Percentiles rank a stretch among this genome's conserved stretches.
Conservation (phyloP, 2,888 invertebrate genomes). For the Euclidia mi region DNA sequence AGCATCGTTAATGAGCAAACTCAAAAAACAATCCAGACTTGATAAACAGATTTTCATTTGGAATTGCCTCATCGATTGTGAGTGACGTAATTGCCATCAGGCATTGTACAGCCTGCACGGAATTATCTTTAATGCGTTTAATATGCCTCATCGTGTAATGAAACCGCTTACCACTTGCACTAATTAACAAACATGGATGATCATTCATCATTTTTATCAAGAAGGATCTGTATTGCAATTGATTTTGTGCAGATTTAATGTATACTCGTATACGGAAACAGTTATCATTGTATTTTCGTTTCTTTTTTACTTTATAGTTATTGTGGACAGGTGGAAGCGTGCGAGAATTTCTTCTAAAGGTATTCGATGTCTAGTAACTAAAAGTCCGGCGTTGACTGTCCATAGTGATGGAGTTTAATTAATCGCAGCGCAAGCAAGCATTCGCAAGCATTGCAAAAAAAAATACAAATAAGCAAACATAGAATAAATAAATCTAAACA, state of each 20-base stretch:
- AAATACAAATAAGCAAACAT: no score
- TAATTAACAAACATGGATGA: slow-evolving; percentile 19
- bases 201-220: slow-evolving; percentile 4
- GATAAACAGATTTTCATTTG: slow-evolving; percentile 21
- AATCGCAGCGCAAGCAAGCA: no score
- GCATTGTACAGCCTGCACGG: slow-evolving; percentile 4
- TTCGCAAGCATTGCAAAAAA: no score
- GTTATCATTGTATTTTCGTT: not conserved
- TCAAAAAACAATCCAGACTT: slow-evolving; percentile 18
- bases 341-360: no score
- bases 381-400: no score
- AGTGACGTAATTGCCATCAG: slow-evolving; percentile 27
- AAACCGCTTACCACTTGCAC: slow-evolving; percentile 19
- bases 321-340: no score
- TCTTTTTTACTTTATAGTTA: no score
- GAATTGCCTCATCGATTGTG: slow-evolving; percentile 21
- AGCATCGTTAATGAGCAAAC: slow-evolving; percentile 4
- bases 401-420: no score
- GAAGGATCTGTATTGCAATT: slow-evolving; percentile 1
- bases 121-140: slow-evolving; percentile 32
- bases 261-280: no score
- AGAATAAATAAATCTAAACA: no score
- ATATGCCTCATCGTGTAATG: slow-evolving; percentile 28
- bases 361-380: no score
- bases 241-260: not conserved